Evolutionary conservation across 2,888 invertebrate species (phyloP).

Genomic region (Amphipyra berbera): DNA sequence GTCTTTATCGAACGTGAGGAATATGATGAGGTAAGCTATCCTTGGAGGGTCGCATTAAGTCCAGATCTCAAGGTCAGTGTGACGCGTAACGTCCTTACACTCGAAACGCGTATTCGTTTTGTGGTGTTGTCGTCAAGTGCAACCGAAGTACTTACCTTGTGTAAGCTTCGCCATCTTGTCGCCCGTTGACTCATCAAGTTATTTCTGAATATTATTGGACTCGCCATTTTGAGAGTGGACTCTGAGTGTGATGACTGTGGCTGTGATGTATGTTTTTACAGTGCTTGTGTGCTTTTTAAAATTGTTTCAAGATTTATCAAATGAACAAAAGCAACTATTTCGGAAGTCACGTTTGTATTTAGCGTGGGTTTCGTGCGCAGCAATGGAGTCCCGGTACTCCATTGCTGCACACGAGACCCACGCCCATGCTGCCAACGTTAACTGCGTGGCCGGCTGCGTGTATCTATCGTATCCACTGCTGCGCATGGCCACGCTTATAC

Average conservation of each 20-base stretch:
- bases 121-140: constrained; percentile 39
- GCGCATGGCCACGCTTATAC: no score
- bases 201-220: constrained; percentile 42
- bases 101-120: constrained; percentile 1
- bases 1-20: constrained; percentile 16
- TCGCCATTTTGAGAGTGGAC: constrained; percentile 34
- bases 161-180: constrained; percentile 31
- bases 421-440: no score
- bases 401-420: no score
- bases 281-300: constrained; percentile 20
- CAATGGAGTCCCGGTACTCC: no score
- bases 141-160: constrained; percentile 8
- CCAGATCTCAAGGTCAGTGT: constrained; percentile 44
- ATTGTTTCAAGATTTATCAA: constrained; percentile 14
- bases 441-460: no score
- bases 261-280: constrained; percentile 19
- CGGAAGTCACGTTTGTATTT: background rate
- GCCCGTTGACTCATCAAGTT: constrained; percentile 38
- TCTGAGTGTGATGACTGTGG: constrained; percentile 8
- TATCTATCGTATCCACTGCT: no score
- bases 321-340: constrained; percentile 2
- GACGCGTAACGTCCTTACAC: background rate
- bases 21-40: constrained; percentile 24
- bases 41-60: constrained; percentile 10
- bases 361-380: no score